phyloP scores from a whole-genome alignment of 1,140 invertebrate species.

The Drosophila lini region DNA sequence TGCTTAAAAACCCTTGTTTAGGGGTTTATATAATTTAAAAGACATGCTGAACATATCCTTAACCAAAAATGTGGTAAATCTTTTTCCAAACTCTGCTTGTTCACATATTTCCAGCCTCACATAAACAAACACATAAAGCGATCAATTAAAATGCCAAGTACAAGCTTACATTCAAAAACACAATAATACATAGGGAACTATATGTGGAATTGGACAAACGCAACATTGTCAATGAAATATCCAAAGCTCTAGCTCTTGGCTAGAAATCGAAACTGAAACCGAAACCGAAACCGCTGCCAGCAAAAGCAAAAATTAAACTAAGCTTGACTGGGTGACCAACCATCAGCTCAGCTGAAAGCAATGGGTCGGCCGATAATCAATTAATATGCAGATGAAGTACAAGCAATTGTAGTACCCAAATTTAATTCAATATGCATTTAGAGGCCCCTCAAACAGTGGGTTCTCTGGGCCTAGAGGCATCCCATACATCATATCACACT shows the following conservation, averaged over 20 bases:
- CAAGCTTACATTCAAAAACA: constrained; percentile 59
- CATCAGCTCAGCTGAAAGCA: constrained; percentile 47
- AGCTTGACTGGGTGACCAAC: constrained; percentile 22
- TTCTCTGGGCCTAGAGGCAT: constrained; percentile 15
- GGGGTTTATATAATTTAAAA: too few species aligned
- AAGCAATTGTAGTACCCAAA: constrained; percentile 52
- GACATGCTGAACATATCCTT: not conserved
- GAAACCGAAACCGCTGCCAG: constrained; percentile 48
- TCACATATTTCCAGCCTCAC: not conserved
- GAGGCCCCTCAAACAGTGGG: constrained; percentile 11
- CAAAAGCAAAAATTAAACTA: constrained; percentile 54
- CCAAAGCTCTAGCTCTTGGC: constrained; percentile 9
- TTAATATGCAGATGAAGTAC: constrained; percentile 69
- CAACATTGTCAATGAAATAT: constrained; percentile 58
- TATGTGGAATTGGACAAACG: constrained; percentile 49
- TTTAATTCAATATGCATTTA: constrained; percentile 44
- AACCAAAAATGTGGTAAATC: not conserved
- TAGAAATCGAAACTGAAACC: constrained; percentile 29
- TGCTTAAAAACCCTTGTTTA: too few species aligned
- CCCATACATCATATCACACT: constrained; percentile 1
- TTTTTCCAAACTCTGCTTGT: not conserved
- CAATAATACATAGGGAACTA: constrained; percentile 50
- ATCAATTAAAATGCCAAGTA: constrained; percentile 9
- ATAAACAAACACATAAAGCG: not conserved
- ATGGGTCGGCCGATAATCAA: constrained; percentile 38